Base-by-base conservation (phyloP, 2,797 vertebrate species). In the Thamnophis elegans region DNA sequence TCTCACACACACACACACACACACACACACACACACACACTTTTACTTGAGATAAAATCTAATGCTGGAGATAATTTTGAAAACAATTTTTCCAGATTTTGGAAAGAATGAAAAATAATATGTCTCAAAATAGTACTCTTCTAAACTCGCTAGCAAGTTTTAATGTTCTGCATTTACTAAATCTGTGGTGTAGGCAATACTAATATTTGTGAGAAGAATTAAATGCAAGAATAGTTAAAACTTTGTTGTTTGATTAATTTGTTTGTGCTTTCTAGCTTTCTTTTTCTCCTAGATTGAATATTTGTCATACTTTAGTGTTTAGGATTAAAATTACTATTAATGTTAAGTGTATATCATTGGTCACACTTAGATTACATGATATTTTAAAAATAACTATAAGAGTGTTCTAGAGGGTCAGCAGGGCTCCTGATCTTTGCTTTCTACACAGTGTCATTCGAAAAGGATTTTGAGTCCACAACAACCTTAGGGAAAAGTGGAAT, bases 401-500 rank as follows among this genome's bases (percentile, higher is more conserved):
- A 92, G 87, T 90, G n/a, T 91, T 47, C 91, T 13, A 28, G 85
- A 90, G 91, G 94, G 93, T 95, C 93, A 93, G 94, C 68, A 90
- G 92, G 56, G 36, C 26, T 91, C 78, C 87, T 93, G 88, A 51
- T 94, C 94, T n/a, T 92, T 65, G 90, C 32, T 88, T 93, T 89
- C 88, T 94, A 56, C 68, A 51, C 4, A 4, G 11, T 0, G 55
- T 89, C 16, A 89, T 47, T 93, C 91, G 89, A 95, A 93, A 93
- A 89, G 94, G 93, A 92, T 94, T 92, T 93, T 13, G 42, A 87
- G 20, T 25, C 65, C 90, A 22, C 47, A 88, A 91, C 92, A 95
- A 92, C 68, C 95, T 94, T 60, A 89, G 94, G 95, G 95, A 96
- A 94, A 95, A 93, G 91, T 92, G 13, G 85, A 93, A 93, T 92